Evolutionary conservation across 2,888 invertebrate species (phyloP), one percentile per base, ranked within the genome.

Genomic region (Drosophila nigricruria): DNA sequence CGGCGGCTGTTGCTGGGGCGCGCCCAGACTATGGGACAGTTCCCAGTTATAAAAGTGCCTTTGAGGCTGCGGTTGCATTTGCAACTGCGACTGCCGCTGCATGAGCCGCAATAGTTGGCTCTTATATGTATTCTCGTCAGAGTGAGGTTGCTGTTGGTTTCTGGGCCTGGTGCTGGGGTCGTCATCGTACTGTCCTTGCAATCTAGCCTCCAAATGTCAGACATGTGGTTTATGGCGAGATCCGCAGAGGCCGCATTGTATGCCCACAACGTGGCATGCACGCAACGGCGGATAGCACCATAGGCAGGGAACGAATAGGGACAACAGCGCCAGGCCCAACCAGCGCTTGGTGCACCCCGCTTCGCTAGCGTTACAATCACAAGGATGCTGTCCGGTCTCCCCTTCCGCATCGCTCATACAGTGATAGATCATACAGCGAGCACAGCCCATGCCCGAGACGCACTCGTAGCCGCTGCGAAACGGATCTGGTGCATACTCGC

Each of bases 391-490:
- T 60, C 95, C 95, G 92, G 96, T 96, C 85, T 98, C 97, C 1
- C 97, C 98, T 91, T 98, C 98, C 2, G 96, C 95, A 93, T 98
- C 97, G 78, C 97, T 95, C 95, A 97, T 96, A 93, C 98, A 98
- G 94, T 98, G 98, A 94, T 98, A 98, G 90, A 98, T 94, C 95
- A 98, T 95, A 89, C 97, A 96, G 93, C 95, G 96, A 20, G 98
- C 97, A 92, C 97, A 97, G 79, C 95, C 95, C 90, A 98, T 96
- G 92, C 98, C 98, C 53, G 97, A 95, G 50, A 97, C 95, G 64
- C 95, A 94, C 92, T 98, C 96, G 87, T 98, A 96, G 88, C 97
- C 96, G 30, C 95, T 94, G 79, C 95, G 95, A 91, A 96, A 95
- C 88, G 95, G 95, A 93, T 98, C 98, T 0, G 98, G 98, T 2